These are phyloP conservation scores for Eupithecia inturbata DNA, from an alignment of 2,888 invertebrate genomes.

Conservation along the genomic window DNA sequence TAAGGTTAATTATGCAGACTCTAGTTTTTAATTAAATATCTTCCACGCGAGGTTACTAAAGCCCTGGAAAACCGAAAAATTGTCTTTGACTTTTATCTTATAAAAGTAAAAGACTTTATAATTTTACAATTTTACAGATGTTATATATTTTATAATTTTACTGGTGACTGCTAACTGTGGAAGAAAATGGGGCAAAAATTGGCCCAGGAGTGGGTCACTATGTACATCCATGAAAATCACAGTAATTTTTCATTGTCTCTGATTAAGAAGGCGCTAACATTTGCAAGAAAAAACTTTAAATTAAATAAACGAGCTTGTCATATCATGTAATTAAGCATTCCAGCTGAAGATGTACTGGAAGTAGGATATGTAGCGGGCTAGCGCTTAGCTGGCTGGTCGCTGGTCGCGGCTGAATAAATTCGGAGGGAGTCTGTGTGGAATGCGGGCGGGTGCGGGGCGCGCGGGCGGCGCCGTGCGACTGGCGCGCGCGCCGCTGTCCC, in stretches of 20 bases:
- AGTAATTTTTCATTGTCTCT: neutral
- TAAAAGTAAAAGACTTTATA: no score
- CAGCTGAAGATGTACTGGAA: constrained; percentile 13
- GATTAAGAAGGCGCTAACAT: neutral
- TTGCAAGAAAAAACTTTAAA: neutral
- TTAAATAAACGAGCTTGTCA: neutral
- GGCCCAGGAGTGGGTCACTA: neutral
- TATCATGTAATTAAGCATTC: neutral
- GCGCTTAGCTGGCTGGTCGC: constrained; percentile 23
- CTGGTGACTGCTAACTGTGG: neutral
- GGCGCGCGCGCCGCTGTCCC: constrained; percentile 86
- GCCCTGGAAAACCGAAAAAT: neutral
- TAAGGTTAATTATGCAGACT: neutral
- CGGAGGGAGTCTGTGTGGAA: constrained; percentile 81
- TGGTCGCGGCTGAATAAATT: constrained; percentile 78
- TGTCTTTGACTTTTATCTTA: no score
- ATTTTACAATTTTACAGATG: no score
- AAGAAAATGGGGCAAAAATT: neutral
- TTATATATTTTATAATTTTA: no score
- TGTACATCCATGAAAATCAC: neutral
- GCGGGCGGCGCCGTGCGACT: constrained; percentile 80
- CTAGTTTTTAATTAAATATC: neutral
- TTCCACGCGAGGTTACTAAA: neutral
- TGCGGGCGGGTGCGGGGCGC: constrained; percentile 70
- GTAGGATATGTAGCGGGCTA: constrained; percentile 10